Base-by-base conservation (phyloP, 1,140 invertebrate species). In the Leucophenga varia region DNA sequence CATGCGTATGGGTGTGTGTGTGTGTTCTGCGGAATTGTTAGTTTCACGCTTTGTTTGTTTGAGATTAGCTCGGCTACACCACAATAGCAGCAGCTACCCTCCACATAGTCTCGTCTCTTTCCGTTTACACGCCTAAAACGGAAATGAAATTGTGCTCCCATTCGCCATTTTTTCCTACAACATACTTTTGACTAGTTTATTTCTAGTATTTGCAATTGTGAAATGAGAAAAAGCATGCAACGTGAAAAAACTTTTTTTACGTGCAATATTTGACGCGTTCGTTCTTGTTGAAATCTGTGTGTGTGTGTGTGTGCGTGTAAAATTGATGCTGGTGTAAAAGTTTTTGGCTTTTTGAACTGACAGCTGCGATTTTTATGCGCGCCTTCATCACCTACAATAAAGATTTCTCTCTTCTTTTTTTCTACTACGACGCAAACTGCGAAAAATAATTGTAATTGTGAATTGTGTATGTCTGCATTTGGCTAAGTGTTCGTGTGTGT, bases 301-400 rank as follows among this genome's bases (percentile, higher is more conserved):
- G 38, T 38, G 36, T 46, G 19, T 43, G 41, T 12, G 42, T 38
- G 63, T 48, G 50, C 63, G n/a, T n/a, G n/a, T 47, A 59, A 65
- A 65, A 65, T 64, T 64, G 61, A 64, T 64, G 61, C 55, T 65
- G 63, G 39, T 58, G 46, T 38, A 67, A 53, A 63, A 68, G 63
- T 67, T 67, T 68, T 67, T 67, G 59, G 63, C 63, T 67, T 67
- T 68, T 67, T 67, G 56, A 65, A 67, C 61, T 67, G 61, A 65
- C 61, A 67, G 59, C 63, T 57, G 56, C 63, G 63, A 65, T 67
- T 65, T 34, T 65, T 59, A 7, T 59, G 63, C 67, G 63, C 63
- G 55, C 51, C 48, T 32, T n/a, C n/a, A n/a, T n/a, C n/a, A n/a
- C n/a, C n/a, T n/a, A n/a, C n/a, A n/a, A n/a, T n/a, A n/a, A n/a